A percentile compares a stretch with the other conserved stretches of the same genome.
Conservation (phyloP, 1,140 invertebrate genomes). For the Drosophila miranda region DNA sequence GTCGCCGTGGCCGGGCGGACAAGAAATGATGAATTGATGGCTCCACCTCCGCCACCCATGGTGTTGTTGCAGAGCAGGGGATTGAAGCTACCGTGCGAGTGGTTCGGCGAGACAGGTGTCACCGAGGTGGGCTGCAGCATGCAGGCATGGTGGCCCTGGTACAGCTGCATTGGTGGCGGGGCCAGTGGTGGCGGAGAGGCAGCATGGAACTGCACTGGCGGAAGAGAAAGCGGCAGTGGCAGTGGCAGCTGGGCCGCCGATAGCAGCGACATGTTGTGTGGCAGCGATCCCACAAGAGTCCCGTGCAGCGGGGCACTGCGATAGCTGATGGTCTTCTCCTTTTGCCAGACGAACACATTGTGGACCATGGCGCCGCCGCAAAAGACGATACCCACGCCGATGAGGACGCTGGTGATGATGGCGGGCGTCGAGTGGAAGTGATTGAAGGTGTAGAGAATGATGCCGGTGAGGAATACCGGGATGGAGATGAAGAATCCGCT, state of each 20-base stretch:
- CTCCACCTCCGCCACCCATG: constrained; percentile 22
- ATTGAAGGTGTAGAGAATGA: constrained; percentile 95
- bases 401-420: constrained; percentile 93
- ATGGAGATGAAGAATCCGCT: constrained; percentile 96
- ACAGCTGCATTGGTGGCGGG: constrained; percentile 52
- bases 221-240: constrained; percentile 12
- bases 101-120: constrained; percentile 80
- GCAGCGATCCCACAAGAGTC: constrained; percentile 1
- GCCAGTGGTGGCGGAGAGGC: constrained; percentile 1
- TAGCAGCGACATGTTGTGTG: constrained; percentile 48
- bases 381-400: constrained; percentile 94
- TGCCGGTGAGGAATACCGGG: constrained; percentile 95
- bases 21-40: constrained; percentile 70
- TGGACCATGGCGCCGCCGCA: constrained; percentile 96
- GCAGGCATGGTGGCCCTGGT: constrained; percentile 46
- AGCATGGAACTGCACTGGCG: constrained; percentile 44
- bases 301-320: constrained; percentile 75
- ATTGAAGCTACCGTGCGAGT: constrained; percentile 81
- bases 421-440: constrained; percentile 96
- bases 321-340: constrained; percentile 88
- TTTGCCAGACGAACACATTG: constrained; percentile 96
- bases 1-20: constrained; percentile 83
- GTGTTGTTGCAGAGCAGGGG: constrained; percentile 57
- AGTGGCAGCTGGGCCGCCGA: constrained; percentile 33
- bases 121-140: constrained; percentile 65